A percentile compares a stretch with the other conserved stretches of the same genome.
Evolutionary conservation across 2,113 vertebrate species (phyloP).

Genomic region (Rallus limicola): DNA sequence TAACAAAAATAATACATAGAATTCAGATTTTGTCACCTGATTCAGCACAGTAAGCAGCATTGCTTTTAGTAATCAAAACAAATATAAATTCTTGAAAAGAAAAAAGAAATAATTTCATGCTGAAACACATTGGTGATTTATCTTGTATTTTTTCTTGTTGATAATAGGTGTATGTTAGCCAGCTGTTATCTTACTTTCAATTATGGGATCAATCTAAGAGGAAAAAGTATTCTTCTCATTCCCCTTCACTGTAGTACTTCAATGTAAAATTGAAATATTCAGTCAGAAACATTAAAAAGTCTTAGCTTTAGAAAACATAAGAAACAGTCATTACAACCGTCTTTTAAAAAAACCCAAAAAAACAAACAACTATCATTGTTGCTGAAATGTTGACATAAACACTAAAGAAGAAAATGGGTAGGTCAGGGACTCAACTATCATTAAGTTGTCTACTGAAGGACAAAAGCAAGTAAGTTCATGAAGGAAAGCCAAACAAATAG

Average conservation of each 20-base stretch:
- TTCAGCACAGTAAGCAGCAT: not conserved
- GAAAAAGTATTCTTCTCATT: not conserved
- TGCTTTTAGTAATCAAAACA: not conserved
- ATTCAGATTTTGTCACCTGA: not conserved
- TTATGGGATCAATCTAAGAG: not conserved
- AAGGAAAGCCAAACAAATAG: not conserved
- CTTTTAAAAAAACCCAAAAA: constrained; percentile 51
- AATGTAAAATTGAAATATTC: not conserved
- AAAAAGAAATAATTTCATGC: not conserved
- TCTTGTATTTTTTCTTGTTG: not conserved
- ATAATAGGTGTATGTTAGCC: not conserved
- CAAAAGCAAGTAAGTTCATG: not conserved
- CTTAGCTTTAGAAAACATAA: constrained; percentile 10
- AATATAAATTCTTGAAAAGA: not conserved
- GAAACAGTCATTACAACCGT: constrained; percentile 26
- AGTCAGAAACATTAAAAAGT: not conserved
- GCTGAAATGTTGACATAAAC: constrained; percentile 43
- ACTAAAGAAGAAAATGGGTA: constrained; percentile 44
- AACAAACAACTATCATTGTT: not conserved
- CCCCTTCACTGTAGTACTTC: not conserved
- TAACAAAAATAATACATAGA: not conserved
- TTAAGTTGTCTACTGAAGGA: constrained; percentile 26
- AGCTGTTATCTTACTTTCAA: not conserved
- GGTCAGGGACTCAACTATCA: constrained; percentile 30
- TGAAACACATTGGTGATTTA: not conserved